Evolutionary conservation across 2,113 vertebrate species (phyloP), one percentile per base, ranked within the genome.

Genomic region (Rhodinocichla rosea): DNA sequence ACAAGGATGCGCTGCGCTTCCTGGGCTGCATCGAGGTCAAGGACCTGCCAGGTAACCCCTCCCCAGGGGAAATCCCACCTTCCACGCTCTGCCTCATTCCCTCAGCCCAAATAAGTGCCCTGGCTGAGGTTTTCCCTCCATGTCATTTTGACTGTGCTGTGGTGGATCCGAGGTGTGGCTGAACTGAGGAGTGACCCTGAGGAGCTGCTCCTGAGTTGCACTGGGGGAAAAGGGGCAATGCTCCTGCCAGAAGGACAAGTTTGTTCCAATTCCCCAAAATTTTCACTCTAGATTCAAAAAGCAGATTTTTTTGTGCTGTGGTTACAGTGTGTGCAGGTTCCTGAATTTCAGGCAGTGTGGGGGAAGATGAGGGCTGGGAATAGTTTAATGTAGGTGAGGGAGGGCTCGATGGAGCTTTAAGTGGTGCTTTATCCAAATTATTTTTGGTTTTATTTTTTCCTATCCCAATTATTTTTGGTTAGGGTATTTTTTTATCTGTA

Each of bases 1-100:
- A 99, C 92, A 99, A 99, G 95, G 99, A 99, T 1, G 99, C 99
- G 0, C 98, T 99, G 94, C 98, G 99, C 45, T 99, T 99, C 91
- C 97, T 99, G 80, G 99, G 99, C 5, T 99, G 99, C 87, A 99
- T 99, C 11, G 99, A 99, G 53, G 98, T 98, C 23, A 99, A 99
- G 95, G 99, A 99, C 89, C 97, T 99, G 40, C 98, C 99, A 78
- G 99, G 99, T 99, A 97, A 55, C 63, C 28, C 30, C 49, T 67
- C 33, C 32, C 19, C 12, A 0, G 3, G 24, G 40, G 7, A 53
- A 23, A 32, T 49, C 73, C 32, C 26, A 0, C 9, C 9, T 37
- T 2, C 32, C 62, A 6, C 0, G 1, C 69, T 30, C 4, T 2
- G 44, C 47, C 74, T 37, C 56, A 11, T 17, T 6, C 1, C 19